A percentile compares a stretch with the other conserved stretches of the same genome.
These are phyloP conservation scores for Prunella strophiata DNA, from an alignment of 2,797 vertebrate genomes.

Conservation along the genomic window DNA sequence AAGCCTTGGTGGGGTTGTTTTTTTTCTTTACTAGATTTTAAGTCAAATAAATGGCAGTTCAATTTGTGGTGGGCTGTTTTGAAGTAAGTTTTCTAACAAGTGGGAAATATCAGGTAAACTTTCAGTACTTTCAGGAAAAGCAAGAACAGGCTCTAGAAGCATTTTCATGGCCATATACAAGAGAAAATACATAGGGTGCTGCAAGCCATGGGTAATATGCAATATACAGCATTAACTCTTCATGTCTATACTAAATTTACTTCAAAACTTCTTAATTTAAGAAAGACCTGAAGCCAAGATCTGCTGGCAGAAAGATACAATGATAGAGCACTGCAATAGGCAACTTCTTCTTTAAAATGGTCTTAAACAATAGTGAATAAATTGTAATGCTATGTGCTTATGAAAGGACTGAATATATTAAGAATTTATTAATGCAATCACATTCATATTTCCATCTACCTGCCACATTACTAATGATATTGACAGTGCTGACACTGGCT, in stretches of 20 bases:
- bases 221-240: background rate
- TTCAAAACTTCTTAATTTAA: background rate
- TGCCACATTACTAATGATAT: conserved; percentile 68
- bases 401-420: conserved; percentile 67
- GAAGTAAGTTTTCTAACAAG: background rate
- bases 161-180: background rate
- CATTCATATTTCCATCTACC: conserved; percentile 62
- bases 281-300: background rate
- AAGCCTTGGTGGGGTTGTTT: conserved; percentile 57
- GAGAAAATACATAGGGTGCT: background rate
- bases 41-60: conserved; percentile 1
- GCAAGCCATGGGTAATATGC: background rate
- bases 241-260: background rate
- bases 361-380: conserved; percentile 26
- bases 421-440: conserved; percentile 70
- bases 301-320: background rate
- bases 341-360: conserved; percentile 9
- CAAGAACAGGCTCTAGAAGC: background rate
- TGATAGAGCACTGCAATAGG: background rate
- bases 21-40: conserved; percentile 59
- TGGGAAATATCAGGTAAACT: background rate
- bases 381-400: conserved; percentile 47
- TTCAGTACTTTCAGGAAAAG: background rate
- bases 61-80: background rate
- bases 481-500: conserved; percentile 65